Conservation (phyloP, 35 echinoderm and acorn worm genomes). For the Strongylocentrotus purpuratus region DNA sequence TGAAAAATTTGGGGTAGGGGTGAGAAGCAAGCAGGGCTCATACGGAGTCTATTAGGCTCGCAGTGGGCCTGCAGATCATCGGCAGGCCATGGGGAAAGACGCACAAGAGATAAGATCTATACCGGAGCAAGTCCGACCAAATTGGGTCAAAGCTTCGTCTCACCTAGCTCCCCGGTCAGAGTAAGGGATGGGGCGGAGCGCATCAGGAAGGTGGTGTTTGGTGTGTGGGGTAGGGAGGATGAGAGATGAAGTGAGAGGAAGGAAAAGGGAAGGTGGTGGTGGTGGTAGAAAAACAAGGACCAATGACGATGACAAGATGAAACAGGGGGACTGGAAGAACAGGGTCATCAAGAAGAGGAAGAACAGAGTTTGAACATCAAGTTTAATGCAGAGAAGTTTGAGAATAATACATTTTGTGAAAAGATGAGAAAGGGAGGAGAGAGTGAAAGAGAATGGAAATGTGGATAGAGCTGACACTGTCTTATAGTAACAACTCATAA, state of each 20-base stretch:
- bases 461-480: too few species aligned
- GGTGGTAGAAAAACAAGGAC: background rate
- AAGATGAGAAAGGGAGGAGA: too few species aligned
- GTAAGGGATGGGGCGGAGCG: background rate
- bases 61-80: background rate
- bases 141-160: background rate
- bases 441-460: too few species aligned
- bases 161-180: too few species aligned
- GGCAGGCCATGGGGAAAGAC: background rate
- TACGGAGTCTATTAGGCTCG: slow-evolving; percentile 23
- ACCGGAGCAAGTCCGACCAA: background rate
- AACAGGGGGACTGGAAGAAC: too few species aligned
- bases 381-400: too few species aligned
- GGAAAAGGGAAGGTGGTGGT: background rate
- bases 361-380: too few species aligned
- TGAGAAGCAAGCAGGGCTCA: background rate
- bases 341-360: too few species aligned
- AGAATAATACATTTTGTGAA: too few species aligned
- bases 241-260: background rate
- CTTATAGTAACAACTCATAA: too few species aligned
- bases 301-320: too few species aligned
- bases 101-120: background rate
- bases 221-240: background rate
- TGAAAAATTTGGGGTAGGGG: background rate
- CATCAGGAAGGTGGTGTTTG: background rate